Percentiles rank a stretch among this genome's conserved stretches.
These are phyloP conservation scores for Psittacula cyanocephala DNA, from an alignment of 2,113 vertebrate genomes.

Conservation along the genomic window DNA sequence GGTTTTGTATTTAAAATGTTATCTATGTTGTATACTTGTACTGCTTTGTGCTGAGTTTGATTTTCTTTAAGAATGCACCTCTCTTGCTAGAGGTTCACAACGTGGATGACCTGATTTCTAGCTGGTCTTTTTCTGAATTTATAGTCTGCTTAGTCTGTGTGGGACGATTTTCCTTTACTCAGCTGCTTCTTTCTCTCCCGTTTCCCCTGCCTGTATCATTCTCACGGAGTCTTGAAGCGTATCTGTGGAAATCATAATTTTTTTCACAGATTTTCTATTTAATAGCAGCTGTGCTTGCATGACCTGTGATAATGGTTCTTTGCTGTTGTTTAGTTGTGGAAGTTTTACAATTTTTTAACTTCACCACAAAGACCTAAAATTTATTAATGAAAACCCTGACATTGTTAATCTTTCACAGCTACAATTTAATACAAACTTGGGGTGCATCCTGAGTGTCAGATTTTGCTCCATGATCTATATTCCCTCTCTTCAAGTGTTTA, in stretches of 20 bases:
- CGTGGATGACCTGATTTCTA: background rate
- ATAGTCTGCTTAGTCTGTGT: background rate
- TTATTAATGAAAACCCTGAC: background rate
- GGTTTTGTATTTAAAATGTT: background rate
- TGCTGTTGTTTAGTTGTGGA: background rate
- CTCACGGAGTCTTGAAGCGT: background rate
- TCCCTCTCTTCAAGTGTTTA: background rate
- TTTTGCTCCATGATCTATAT: background rate
- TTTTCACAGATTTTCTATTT: background rate
- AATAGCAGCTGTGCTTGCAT: background rate
- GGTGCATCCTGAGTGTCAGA: background rate
- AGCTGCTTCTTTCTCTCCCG: background rate
- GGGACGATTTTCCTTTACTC: background rate
- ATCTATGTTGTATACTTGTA: background rate
- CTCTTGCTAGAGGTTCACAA: background rate
- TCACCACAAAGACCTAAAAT: background rate
- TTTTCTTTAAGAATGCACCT: background rate
- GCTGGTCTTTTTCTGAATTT: background rate
- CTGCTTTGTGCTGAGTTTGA: background rate
- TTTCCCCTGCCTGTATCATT: background rate
- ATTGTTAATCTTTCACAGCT: background rate
- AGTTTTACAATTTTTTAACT: background rate
- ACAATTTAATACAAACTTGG: background rate
- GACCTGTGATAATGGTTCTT: background rate
- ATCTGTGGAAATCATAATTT: background rate